Conservation (phyloP, 2,113 vertebrate species). For the Dasyprocta punctata region DNA sequence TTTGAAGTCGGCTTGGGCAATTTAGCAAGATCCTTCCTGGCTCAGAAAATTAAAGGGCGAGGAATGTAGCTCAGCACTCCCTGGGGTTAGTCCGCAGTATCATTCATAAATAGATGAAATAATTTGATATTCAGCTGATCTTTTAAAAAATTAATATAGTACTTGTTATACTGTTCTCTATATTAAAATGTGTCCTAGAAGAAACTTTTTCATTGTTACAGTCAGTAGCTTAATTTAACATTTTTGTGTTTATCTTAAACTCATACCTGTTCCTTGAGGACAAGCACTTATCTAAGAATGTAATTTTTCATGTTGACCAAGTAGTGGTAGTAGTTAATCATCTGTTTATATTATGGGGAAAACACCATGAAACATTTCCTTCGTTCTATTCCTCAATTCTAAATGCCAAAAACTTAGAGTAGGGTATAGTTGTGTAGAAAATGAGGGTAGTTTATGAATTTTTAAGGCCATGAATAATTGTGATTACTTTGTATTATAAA, state of each 20-base stretch:
- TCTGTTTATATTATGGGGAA: background rate
- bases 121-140: background rate
- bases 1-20: background rate
- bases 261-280: background rate
- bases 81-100: background rate
- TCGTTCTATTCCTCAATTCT: conserved; percentile 51
- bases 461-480: conserved; percentile 32
- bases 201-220: conserved; percentile 29
- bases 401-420: conserved; percentile 38
- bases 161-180: background rate
- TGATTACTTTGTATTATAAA: conserved; percentile 2
- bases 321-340: background rate
- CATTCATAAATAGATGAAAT: background rate
- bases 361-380: conserved; percentile 5
- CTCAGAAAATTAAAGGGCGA: background rate
- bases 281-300: conserved; percentile 23
- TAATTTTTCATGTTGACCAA: background rate
- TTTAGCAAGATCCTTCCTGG: background rate
- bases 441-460: background rate
- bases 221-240: conserved; percentile 9
- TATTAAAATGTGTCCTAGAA: conserved; percentile 43
- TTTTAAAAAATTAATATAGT: conserved; percentile 12
- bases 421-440: conserved; percentile 23
- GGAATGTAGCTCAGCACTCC: background rate
- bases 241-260: conserved; percentile 50